phyloP scores from a whole-genome alignment of 2,888 invertebrate species.

The Agriopis leucophaearia region DNA sequence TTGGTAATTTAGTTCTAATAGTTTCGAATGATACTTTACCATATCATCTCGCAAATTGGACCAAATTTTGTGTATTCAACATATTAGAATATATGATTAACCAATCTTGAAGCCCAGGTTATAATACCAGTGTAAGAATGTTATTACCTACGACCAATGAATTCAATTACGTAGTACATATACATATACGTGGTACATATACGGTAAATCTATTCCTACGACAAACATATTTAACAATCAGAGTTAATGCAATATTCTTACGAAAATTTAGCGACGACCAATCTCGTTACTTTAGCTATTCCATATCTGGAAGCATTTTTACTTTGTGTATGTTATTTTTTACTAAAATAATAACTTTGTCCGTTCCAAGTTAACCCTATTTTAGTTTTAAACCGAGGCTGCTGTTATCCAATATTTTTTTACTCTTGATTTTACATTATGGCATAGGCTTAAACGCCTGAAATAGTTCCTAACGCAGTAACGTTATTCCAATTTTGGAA shows the following conservation, averaged over 20 bases:
- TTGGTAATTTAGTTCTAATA: background rate
- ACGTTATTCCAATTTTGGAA: constrained; percentile 29
- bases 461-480: constrained; percentile 42
- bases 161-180: no score
- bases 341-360: constrained; percentile 77
- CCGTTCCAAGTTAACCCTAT: constrained; percentile 71
- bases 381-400: constrained; percentile 60
- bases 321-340: constrained; percentile 36
- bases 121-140: background rate
- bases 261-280: constrained; percentile 2
- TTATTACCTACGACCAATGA: background rate
- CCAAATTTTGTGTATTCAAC: background rate
- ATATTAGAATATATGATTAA: background rate
- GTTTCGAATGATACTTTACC: background rate
- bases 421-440: constrained; percentile 35
- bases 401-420: constrained; percentile 45
- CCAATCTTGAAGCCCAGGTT: background rate
- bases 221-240: background rate
- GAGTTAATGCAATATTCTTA: background rate
- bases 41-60: background rate
- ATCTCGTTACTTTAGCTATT: constrained; percentile 1
- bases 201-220: no score
- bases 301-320: constrained; percentile 24
- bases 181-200: no score
- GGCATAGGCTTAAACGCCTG: constrained; percentile 26